Evolutionary conservation across 92 coral and sea anemone genomes (phyloP).

Genomic region (Paramuricea clavata): DNA sequence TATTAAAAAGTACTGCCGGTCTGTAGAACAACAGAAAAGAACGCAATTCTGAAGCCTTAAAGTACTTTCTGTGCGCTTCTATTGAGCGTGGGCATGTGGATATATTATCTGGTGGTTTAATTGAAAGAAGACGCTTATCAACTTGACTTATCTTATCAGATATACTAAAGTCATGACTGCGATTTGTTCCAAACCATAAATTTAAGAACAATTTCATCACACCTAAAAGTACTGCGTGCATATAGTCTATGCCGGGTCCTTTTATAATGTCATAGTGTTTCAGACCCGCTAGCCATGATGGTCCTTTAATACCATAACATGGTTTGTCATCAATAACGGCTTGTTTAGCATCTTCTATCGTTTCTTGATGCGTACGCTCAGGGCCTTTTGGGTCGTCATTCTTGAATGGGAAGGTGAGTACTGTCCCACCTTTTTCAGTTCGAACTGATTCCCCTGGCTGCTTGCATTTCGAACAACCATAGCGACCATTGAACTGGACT

Average conservation of each 20-base stretch:
- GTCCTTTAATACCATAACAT: constrained; percentile 40
- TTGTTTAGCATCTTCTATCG: constrained; percentile 10
- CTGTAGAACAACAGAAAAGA: constrained; percentile 69
- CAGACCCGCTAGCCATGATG: constrained; percentile 22
- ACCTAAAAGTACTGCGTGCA: constrained; percentile 70
- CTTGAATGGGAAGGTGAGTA: constrained; percentile 64
- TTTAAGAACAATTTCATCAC: constrained; percentile 49
- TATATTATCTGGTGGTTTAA: constrained; percentile 64
- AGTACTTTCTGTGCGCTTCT: constrained; percentile 58
- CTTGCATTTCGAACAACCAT: constrained; percentile 69
- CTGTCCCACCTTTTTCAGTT: constrained; percentile 59
- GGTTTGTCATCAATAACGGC: constrained; percentile 22
- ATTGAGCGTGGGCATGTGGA: constrained; percentile 60
- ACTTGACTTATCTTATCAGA: constrained; percentile 53
- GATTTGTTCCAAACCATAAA: constrained; percentile 70
- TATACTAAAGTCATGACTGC: constrained; percentile 39
- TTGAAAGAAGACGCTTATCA: constrained; percentile 56
- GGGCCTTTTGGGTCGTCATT: constrained; percentile 57
- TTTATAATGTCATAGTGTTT: constrained; percentile 24
- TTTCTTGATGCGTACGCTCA: constrained; percentile 44
- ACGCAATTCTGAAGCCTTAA: constrained; percentile 70
- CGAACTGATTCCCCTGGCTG: constrained; percentile 64
- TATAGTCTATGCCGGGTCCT: constrained; percentile 40
- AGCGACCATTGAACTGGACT: constrained; percentile 55
- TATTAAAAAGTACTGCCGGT: constrained; percentile 22